phyloP scores from a whole-genome alignment of 2,113 vertebrate genomes.

The Callospermophilus lateralis region DNA sequence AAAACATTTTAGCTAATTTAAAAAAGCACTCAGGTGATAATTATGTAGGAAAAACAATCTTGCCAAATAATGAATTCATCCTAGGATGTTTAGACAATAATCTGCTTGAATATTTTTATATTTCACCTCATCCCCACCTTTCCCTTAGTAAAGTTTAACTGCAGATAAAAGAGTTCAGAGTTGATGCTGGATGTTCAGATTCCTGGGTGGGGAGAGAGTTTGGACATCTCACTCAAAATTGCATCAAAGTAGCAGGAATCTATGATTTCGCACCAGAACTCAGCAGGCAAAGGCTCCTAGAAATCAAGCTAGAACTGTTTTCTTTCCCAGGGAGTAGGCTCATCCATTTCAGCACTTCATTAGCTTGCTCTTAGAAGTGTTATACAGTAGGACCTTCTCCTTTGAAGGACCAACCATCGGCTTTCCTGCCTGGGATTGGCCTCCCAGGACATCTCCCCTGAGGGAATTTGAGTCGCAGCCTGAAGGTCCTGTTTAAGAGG shows the following conservation, averaged over 20 bases:
- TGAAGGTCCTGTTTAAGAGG: constrained; percentile 59
- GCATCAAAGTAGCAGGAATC: constrained; percentile 73
- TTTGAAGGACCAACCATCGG: constrained; percentile 73
- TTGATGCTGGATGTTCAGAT: constrained; percentile 83
- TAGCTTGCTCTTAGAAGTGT: constrained; percentile 56
- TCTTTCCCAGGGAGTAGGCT: constrained; percentile 70
- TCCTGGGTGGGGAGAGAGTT: constrained; percentile 84
- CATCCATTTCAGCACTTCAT: constrained; percentile 58
- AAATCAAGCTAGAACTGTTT: constrained; percentile 77
- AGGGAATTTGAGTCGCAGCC: constrained; percentile 80
- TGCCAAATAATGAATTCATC: constrained; percentile 93
- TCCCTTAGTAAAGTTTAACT: constrained; percentile 85
- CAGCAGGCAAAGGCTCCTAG: constrained; percentile 70
- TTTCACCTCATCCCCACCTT: constrained; percentile 85
- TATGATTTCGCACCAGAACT: constrained; percentile 52
- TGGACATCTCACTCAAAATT: constrained; percentile 82
- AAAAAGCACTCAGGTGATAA: constrained; percentile 92
- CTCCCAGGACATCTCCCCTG: constrained; percentile 77
- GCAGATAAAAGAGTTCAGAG: constrained; percentile 72
- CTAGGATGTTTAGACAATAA: constrained; percentile 89
- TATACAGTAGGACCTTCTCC: constrained; percentile 72
- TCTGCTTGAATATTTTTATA: constrained; percentile 90
- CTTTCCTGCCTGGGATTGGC: constrained; percentile 55
- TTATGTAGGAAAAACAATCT: constrained; percentile 90
- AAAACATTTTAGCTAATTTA: constrained; percentile 88